Conservation (phyloP, 2,797 vertebrate species). For the Clamator glandarius region DNA sequence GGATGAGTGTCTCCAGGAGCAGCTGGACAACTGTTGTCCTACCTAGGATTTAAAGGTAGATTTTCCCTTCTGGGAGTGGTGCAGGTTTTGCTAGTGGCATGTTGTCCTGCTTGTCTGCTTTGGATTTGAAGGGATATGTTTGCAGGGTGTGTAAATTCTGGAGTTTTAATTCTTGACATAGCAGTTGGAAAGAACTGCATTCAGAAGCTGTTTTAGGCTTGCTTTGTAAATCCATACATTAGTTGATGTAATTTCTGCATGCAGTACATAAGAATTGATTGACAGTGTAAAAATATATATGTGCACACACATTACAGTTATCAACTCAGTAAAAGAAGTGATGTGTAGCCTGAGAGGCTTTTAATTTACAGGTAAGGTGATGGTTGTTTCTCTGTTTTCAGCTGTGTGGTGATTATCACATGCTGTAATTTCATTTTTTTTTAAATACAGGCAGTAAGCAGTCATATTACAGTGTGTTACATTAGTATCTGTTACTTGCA, state of each 20-base stretch:
- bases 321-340: not conserved
- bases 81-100: not conserved
- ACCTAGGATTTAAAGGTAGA: not conserved
- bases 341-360: not conserved
- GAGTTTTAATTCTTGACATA: not conserved
- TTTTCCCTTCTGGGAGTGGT: not conserved
- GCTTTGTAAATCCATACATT: not conserved
- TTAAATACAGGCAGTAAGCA: not conserved
- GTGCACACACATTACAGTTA: not conserved
- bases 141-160: constrained; percentile 1
- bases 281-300: not conserved
- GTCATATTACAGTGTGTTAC: not conserved
- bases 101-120: constrained; percentile 36
- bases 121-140: not conserved
- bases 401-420: not conserved
- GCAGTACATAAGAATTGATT: not conserved
- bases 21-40: constrained; percentile 1
- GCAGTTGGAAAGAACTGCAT: not conserved
- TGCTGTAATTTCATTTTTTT: not conserved
- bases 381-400: not conserved
- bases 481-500: not conserved
- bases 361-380: constrained; percentile 3
- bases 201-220: not conserved
- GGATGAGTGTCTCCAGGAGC: not conserved
- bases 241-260: not conserved